A percentile compares a stretch with the other conserved stretches of the same genome.
Evolutionary conservation across 2,888 invertebrate genomes (phyloP).

Genomic region (Ypsolopha sequella): DNA sequence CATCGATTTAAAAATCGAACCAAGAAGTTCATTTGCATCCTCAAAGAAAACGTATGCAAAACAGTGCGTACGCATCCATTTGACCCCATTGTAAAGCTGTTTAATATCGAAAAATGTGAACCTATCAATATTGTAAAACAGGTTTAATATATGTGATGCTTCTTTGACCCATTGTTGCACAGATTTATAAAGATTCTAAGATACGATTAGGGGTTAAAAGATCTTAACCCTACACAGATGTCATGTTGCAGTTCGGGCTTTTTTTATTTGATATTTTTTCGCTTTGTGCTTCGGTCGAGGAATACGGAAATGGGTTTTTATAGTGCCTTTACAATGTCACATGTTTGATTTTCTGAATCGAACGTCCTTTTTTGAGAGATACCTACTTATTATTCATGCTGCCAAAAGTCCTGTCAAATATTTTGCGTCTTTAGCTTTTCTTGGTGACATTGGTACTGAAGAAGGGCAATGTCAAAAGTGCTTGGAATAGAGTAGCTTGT

Average conservation of each 20-base stretch:
- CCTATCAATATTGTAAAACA: conserved; percentile 63
- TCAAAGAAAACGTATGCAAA: conserved; percentile 63
- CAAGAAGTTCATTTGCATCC: conserved; percentile 48
- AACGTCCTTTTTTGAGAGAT: no score
- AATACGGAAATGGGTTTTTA: conserved; percentile 57
- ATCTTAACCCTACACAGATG: conserved; percentile 36
- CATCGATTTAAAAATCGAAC: conserved; percentile 39
- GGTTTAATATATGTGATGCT: conserved; percentile 55
- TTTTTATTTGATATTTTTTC: conserved; percentile 21
- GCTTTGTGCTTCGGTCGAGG: background rate
- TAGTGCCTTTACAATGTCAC: conserved; percentile 35
- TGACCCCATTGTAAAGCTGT: conserved; percentile 40
- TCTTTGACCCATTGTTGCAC: conserved; percentile 43
- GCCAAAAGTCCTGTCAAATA: no score
- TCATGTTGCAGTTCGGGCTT: conserved; percentile 52
- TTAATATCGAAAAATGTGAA: conserved; percentile 47
- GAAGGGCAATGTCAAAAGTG: no score
- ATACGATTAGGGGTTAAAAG: conserved; percentile 57
- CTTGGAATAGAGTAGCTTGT: no score
- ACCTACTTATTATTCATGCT: no score
- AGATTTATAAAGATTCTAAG: conserved; percentile 13
- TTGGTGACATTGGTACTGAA: no score
- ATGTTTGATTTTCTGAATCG: conserved; percentile 20
- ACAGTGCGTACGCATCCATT: conserved; percentile 30
- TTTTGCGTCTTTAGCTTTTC: no score